Conservation (phyloP, 2,797 vertebrate genomes). For the Aplochiton taeniatus region DNA sequence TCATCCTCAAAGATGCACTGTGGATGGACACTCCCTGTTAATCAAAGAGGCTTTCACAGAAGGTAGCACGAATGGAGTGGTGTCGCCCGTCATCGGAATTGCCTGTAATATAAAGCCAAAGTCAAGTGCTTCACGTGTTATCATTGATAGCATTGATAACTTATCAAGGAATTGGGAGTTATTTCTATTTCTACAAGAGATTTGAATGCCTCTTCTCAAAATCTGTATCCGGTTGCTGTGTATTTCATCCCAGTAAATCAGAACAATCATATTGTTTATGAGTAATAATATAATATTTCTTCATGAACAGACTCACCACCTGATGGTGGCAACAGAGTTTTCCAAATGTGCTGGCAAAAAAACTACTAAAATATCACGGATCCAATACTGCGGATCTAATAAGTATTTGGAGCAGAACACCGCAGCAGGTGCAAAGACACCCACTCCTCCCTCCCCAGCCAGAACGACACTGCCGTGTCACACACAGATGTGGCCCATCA, state of each 20-base stretch:
- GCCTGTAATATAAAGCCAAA: not conserved
- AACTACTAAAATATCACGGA: slow-evolving; percentile 21
- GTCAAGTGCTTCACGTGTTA: not conserved
- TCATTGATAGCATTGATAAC: too few relatives aligned
- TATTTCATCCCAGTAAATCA: too few relatives aligned
- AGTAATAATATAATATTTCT: slow-evolving; percentile 3
- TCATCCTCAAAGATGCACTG: too few relatives aligned
- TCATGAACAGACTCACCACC: slow-evolving; percentile 24
- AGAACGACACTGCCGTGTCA: slow-evolving; percentile 76
- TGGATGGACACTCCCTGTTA: too few relatives aligned
- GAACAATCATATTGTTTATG: not conserved
- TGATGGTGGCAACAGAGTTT: slow-evolving; percentile 67
- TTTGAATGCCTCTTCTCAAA: too few relatives aligned
- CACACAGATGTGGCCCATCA: slow-evolving; percentile 96
- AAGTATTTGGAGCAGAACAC: slow-evolving; percentile 88
- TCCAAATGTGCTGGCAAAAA: slow-evolving; percentile 29
- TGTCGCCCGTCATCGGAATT: not conserved
- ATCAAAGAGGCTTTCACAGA: too few relatives aligned
- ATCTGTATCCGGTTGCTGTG: too few relatives aligned
- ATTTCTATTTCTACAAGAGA: too few relatives aligned
- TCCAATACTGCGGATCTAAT: slow-evolving; percentile 78
- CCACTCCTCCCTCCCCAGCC: slow-evolving; percentile 86
- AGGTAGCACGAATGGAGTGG: too few relatives aligned
- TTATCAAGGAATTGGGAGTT: too few relatives aligned
- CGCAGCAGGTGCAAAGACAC: slow-evolving; percentile 93